Evolutionary conservation across 2,888 invertebrate species (phyloP), one percentile per base, ranked within the genome.

Genomic region (Apotomis capreana): DNA sequence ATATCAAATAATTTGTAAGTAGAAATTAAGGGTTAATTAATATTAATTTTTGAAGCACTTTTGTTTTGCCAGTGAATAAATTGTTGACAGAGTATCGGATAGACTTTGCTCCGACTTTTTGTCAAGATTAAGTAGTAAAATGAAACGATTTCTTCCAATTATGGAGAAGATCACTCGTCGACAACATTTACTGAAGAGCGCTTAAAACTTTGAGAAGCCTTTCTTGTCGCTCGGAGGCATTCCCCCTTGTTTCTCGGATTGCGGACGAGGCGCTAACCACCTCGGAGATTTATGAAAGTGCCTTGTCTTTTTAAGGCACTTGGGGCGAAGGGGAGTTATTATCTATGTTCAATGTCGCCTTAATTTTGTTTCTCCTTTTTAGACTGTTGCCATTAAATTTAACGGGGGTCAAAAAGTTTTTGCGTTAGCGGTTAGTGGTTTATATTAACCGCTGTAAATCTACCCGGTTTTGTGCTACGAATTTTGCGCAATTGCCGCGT

Each of bases 211-310:
- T 84, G 81, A 78, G 77, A 80, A 79, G 79, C 86, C 81, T 81
- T 84, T 76, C 79, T 80, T 87, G 87, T 87, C 83, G 86, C 85
- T 84, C 73, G 77, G 79, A 86, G 85, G 84, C 80, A 73, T 77
- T 83, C 85, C 81, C 26, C 84, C 85, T 85, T 89, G 86, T 88
- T 88, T 83, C 84, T 83, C 79, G 83, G 83, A 88, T 86, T 88
- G 85, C 81, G 83, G 87, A 85, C 86, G 85, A 88, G 87, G 87
- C 87, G 88, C 84, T 89, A 88, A 89, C 89, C 86, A 87, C 88
- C 85, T 81, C 80, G 73, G 79, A 88, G 88, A 89, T 89, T 89
- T 88, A 89, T 89, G 83, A 85, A 89, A 87, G 87, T 87, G 83
- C 84, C 86, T 85, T 86, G 86, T 89, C 88, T 87, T 87, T 87